Evolutionary conservation across 2,888 invertebrate species (phyloP).

Genomic region (Leptarthrus brevirostris): DNA sequence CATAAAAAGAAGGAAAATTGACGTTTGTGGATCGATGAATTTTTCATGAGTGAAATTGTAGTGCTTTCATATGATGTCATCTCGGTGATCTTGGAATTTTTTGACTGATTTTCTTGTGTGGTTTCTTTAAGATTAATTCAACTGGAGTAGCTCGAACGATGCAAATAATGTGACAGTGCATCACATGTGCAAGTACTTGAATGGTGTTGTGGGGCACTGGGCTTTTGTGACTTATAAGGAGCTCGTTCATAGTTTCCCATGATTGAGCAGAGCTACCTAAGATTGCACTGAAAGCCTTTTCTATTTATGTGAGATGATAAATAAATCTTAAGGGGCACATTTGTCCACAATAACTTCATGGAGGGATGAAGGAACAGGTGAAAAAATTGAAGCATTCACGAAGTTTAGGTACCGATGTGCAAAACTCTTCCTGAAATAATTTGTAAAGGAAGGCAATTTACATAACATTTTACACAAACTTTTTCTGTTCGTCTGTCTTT

Average conservation of each 20-base stretch:
- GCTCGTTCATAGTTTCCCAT: not conserved
- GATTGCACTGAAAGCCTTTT: not conserved
- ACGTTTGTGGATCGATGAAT: constrained; percentile 56
- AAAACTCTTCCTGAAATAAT: too few species aligned
- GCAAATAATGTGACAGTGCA: constrained; percentile 23
- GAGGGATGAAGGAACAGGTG: too few species aligned
- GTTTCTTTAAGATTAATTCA: constrained; percentile 29
- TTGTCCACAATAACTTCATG: too few species aligned
- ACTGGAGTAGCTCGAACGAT: constrained; percentile 31
- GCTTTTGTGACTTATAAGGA: constrained; percentile 22
- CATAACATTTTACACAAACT: constrained; percentile 10
- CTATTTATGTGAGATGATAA: too few species aligned
- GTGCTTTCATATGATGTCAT: constrained; percentile 30
- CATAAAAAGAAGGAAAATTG: constrained; percentile 51
- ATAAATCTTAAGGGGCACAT: too few species aligned
- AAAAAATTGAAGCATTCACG: too few species aligned
- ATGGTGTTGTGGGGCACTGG: constrained; percentile 34
- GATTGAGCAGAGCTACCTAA: not conserved
- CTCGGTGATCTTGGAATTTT: constrained; percentile 44
- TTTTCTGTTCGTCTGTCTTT: too few species aligned
- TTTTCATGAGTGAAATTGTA: constrained; percentile 54
- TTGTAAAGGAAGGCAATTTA: not conserved
- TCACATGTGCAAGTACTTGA: not conserved
- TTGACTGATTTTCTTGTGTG: constrained; percentile 35
- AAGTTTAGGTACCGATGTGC: too few species aligned